Conservation (phyloP, 2,113 vertebrate genomes). For the Muscicapa adusta region DNA sequence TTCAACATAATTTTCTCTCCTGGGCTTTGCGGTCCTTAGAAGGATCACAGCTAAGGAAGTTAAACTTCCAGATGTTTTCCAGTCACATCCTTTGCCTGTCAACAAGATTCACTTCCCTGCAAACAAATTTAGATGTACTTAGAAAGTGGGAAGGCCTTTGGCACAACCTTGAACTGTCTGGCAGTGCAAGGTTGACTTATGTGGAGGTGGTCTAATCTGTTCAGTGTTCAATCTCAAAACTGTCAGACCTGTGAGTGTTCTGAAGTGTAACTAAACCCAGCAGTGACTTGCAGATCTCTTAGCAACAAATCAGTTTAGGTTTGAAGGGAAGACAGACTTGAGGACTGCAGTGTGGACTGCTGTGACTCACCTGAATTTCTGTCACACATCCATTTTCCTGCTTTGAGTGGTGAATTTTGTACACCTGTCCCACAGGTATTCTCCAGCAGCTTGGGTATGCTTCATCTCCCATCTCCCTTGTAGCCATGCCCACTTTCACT, state of each 20-base stretch:
- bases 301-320: background rate
- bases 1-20: background rate
- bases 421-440: background rate
- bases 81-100: background rate
- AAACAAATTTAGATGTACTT: background rate
- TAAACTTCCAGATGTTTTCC: background rate
- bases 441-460: background rate
- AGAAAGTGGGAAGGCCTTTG: background rate
- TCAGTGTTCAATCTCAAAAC: background rate
- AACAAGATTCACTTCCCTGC: background rate
- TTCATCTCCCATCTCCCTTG: background rate
- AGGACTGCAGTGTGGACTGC: background rate
- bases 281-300: background rate
- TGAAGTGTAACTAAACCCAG: background rate
- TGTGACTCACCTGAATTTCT: background rate
- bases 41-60: background rate
- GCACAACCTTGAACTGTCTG: background rate
- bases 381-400: fast-evolving
- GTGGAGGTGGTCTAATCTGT: background rate
- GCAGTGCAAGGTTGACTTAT: background rate
- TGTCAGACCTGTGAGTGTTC: background rate
- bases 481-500: background rate
- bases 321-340: background rate
- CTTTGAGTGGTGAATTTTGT: background rate
- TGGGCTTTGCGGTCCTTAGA: background rate